Evolutionary conservation across 2,888 invertebrate genomes (phyloP).

Genomic region (Andrena flavipes): DNA sequence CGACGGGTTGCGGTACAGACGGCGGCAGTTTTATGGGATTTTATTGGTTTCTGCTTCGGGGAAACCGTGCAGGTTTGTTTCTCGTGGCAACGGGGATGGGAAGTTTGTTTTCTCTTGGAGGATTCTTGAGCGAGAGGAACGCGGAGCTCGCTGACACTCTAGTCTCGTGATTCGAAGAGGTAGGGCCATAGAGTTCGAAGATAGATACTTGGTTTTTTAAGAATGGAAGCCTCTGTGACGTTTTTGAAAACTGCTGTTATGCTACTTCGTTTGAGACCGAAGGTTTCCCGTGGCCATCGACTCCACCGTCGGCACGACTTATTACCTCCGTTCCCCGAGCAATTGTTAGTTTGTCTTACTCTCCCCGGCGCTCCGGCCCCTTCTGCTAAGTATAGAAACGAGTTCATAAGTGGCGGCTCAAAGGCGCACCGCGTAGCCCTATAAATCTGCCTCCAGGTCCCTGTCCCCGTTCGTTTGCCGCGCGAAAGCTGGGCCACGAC

Average conservation of each 20-base stretch:
- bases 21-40: constrained; percentile 1
- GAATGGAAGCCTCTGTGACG: too few relatives aligned
- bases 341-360: constrained; percentile 58
- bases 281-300: not conserved
- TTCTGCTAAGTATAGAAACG: constrained; percentile 71
- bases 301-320: not conserved
- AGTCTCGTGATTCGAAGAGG: too few relatives aligned
- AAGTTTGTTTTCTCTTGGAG: not conserved
- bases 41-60: constrained; percentile 1
- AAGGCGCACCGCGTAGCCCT: constrained; percentile 28
- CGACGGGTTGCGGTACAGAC: not conserved
- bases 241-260: too few relatives aligned
- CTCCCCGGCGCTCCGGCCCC: constrained; percentile 24
- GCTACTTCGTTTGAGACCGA: too few relatives aligned
- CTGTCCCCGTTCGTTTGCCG: constrained; percentile 34
- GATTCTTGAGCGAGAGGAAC: not conserved
- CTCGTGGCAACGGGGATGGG: not conserved
- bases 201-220: too few relatives aligned
- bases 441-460: constrained; percentile 55
- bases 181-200: too few relatives aligned
- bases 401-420: constrained; percentile 65
- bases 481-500: not conserved
- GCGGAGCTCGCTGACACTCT: not conserved
- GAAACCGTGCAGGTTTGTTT: not conserved
- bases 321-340: constrained; percentile 17